Conservation (phyloP, 2,113 vertebrate genomes). For the Myanophis thanlyinensis region DNA sequence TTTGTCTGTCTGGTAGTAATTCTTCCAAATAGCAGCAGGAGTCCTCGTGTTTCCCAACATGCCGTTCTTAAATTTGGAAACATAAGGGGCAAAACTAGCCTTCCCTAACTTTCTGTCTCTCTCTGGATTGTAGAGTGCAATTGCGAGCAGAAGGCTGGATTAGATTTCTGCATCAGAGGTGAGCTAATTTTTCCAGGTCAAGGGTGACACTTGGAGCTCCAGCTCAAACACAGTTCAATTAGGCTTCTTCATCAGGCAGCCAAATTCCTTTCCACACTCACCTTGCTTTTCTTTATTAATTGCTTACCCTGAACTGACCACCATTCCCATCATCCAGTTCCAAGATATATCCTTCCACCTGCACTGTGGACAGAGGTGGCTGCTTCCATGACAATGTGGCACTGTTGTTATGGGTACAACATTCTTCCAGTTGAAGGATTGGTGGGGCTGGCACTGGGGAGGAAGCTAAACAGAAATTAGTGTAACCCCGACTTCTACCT, state of each 20-base stretch:
- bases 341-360: constrained; percentile 94
- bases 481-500: constrained; percentile 49
- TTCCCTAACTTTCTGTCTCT: background rate
- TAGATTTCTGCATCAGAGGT: background rate
- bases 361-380: constrained; percentile 89
- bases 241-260: too few relatives aligned
- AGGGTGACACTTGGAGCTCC: background rate
- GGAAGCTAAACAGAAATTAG: constrained; percentile 74
- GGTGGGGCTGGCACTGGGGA: constrained; percentile 91
- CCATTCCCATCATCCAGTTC: constrained; percentile 95
- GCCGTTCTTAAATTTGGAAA: background rate
- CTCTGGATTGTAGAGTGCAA: background rate
- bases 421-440: constrained; percentile 96
- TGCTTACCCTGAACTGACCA: constrained; percentile 91
- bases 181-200: background rate
- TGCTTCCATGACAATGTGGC: constrained; percentile 98
- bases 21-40: background rate
- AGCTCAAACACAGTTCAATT: background rate
- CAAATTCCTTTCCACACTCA: background rate
- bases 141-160: background rate
- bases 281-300: background rate
- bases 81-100: background rate
- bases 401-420: constrained; percentile 96
- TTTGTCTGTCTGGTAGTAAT: background rate
- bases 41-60: background rate